Conservation (phyloP, 2,888 invertebrate genomes). For the Epirrhoe tristata region DNA sequence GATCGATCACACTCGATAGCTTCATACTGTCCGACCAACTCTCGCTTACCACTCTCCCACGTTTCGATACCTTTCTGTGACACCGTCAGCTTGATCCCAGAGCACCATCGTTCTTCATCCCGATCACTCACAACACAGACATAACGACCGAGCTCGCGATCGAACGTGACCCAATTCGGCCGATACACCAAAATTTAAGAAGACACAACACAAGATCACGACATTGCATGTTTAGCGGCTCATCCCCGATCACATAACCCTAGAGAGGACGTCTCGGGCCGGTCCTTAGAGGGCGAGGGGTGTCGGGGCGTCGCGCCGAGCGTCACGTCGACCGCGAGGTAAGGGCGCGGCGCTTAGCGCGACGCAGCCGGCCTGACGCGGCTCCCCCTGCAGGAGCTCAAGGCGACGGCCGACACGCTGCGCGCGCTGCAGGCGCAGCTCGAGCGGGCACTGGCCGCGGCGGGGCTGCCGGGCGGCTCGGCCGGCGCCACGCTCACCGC, state of each 20-base stretch:
- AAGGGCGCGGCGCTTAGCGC: slow-evolving; percentile 45
- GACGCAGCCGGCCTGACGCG: slow-evolving; percentile 53
- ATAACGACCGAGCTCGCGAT: slow-evolving; percentile 46
- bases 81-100: slow-evolving; percentile 78
- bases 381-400: slow-evolving; percentile 87
- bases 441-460: slow-evolving; percentile 89
- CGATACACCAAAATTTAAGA: slow-evolving; percentile 61
- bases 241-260: slow-evolving; percentile 81
- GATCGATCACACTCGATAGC: slow-evolving; percentile 69
- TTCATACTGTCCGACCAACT: slow-evolving; percentile 70
- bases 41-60: slow-evolving; percentile 77
- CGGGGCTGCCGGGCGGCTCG: slow-evolving; percentile 84
- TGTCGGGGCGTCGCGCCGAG: slow-evolving; percentile 68
- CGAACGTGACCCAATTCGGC: slow-evolving; percentile 66
- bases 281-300: slow-evolving; percentile 67
- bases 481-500: slow-evolving; percentile 90
- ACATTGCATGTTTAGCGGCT: slow-evolving; percentile 84
- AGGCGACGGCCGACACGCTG: slow-evolving; percentile 93
- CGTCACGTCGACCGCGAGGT: slow-evolving; percentile 47
- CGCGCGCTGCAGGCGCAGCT: slow-evolving; percentile 92
- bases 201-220: slow-evolving; percentile 80
- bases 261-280: slow-evolving; percentile 79
- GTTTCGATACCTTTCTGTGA: slow-evolving; percentile 70
- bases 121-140: slow-evolving; percentile 61
- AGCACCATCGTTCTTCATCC: slow-evolving; percentile 71